Base-by-base conservation (phyloP, 1,140 invertebrate species). In the Charaxes varanes region DNA sequence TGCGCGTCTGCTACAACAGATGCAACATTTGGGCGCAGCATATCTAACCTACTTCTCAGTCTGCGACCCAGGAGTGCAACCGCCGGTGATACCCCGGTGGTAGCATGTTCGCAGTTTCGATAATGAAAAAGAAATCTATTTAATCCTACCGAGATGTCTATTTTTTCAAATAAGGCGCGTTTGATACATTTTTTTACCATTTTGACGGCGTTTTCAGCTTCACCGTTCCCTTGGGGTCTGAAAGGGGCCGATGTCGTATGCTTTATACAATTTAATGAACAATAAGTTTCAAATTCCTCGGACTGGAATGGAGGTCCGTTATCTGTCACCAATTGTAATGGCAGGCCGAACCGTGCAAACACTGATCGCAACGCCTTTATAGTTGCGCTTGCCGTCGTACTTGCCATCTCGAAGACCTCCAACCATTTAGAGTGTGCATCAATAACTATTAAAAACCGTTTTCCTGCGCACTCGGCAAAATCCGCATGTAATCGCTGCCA, bases 141-240 rank as follows among this genome's bases (percentile, higher is more conserved):
- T 13, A 61, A 18, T 1, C 48, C 43, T 5, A 11, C 24, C 4
- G 19, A 6, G 11, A 58, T 10, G 21, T 61, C 34, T 7, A 35
- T 38, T 1, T 46, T 44, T 26, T 49, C 41, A 14, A 26, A 18
- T 27, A 45, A 3, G 22, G 55, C 56, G 30, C 46, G 53, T 32
- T 74, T 70, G n/a, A 78, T 50, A 3, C 34, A 47, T 35, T 57
- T 64, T 49, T 83, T 83, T 17, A 83, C 50, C 1, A 41, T 67
- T 56, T 70, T 65, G 0, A 84, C 78, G 0, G 64, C 49, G 27
- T 82, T 68, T 51, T 78, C 73, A 4, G 69, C 71, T 2, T 44
- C 62, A 0, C 78, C 74, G 42, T 80, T 82, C 14, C 62, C 62
- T 19, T 62, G 52, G 0, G 72, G 67, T 32, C 61, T 44, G 26